These are phyloP conservation scores for Gymnoscopelus braueri DNA, from an alignment of 2,797 vertebrate genomes.

Conservation along the genomic window DNA sequence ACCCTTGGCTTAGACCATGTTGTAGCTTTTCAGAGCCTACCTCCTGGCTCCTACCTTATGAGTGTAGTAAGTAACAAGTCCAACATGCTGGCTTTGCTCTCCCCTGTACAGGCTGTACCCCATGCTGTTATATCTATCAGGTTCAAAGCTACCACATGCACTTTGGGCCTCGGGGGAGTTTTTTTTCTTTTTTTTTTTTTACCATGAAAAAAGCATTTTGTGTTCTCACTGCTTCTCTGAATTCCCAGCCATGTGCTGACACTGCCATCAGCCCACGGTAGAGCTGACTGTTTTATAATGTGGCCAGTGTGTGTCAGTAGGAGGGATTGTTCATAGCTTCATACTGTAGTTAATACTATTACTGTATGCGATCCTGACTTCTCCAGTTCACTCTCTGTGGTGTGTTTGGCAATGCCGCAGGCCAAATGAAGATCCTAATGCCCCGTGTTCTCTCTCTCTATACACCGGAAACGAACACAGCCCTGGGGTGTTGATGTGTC, in stretches of 20 bases:
- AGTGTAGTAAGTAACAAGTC: constrained; percentile 32
- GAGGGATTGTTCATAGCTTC: constrained; percentile 46
- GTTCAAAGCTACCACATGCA: constrained; percentile 60
- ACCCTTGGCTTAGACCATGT: constrained; percentile 1
- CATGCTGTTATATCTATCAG: constrained; percentile 55
- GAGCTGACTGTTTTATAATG: constrained; percentile 38
- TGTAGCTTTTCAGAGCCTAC: constrained; percentile 26
- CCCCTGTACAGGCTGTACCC: constrained; percentile 39
- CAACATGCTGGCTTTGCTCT: constrained; percentile 23
- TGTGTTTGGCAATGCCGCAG: constrained; percentile 55
- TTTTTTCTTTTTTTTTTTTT: constrained; percentile 27
- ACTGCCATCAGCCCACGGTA: constrained; percentile 18
- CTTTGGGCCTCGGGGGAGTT: constrained; percentile 44
- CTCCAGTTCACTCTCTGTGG: constrained; percentile 45
- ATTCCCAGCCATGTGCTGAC: constrained; percentile 8
- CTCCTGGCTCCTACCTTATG: constrained; percentile 33
- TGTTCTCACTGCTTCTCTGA: constrained; percentile 27
- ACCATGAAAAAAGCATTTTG: constrained; percentile 54
- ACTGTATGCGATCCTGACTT: constrained; percentile 42
- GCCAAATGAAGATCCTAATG: constrained; percentile 39
- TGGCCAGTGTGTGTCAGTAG: constrained; percentile 32
- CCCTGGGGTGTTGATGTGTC: constrained; percentile 25
- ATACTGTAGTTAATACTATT: too few species aligned
- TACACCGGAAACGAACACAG: constrained; percentile 35
- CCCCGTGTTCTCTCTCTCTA: constrained; percentile 12